Evolutionary conservation across 2,797 vertebrate species (phyloP), one percentile per base, ranked within the genome.

Genomic region (Percopsis omiscomaycus): DNA sequence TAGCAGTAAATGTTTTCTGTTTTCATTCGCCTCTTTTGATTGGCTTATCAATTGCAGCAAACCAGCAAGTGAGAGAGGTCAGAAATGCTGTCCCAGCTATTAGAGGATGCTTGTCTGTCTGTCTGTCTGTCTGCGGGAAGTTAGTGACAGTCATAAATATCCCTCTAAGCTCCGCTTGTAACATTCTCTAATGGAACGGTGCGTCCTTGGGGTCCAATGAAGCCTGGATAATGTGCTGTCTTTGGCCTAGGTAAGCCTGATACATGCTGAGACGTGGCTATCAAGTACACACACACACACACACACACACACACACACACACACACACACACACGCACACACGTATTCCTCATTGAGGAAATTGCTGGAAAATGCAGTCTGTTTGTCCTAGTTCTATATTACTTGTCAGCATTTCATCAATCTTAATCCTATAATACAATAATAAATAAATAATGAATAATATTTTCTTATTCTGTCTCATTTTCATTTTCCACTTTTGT

Each of bases 141-240:
- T 79, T 71, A 76, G 75, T 68, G 77, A 75, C 66, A 73, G 77
- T 84, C 78, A 73, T 60, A 85, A 82, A 82, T 78, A 84, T 84
- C 76, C 71, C 60, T 75, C 74, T 78, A 70, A 79, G 77, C 80
- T 83, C 75, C 4, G 47, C 75, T 86, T 82, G 86, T 82, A 85
- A 80, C 79, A 64, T 77, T 75, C 69, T 74, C 47, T 1, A 75
- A 74, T 75, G 76, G 66, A 80, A 70, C 32, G 44, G 77, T 59
- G 47, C 67, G 68, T 85, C 83, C 80, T 85, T 42, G 2, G 76
- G 88, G 79, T 82, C 75, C 75, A 77, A 79, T 84, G 77, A 81
- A 77, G 69, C 61, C 71, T 55, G 69, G 73, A 70, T 86, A 84
- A 88, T 87, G 79, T 84, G 80, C 83, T 82, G 61, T 75, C 84